These are phyloP conservation scores for Microtus richardsoni DNA, from an alignment of 2,113 vertebrate genomes.

Conservation along the genomic window DNA sequence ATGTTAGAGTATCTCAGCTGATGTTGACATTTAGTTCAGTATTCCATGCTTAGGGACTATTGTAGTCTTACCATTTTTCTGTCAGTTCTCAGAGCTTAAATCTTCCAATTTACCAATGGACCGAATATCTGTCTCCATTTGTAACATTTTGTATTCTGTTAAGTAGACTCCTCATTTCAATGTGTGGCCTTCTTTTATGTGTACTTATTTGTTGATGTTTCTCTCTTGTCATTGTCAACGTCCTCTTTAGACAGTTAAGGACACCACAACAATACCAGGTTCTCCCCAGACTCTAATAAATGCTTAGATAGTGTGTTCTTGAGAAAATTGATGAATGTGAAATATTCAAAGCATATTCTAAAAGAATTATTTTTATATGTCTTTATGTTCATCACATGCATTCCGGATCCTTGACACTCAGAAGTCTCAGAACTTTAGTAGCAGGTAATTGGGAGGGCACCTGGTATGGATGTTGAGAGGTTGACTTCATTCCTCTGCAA, in stretches of 20 bases:
- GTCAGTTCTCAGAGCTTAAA: background rate
- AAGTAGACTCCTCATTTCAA: background rate
- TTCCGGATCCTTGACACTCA: background rate
- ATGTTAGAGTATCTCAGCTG: background rate
- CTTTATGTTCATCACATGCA: too few species aligned
- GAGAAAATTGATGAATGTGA: background rate
- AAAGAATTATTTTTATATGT: background rate
- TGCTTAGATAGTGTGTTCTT: background rate
- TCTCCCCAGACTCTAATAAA: background rate
- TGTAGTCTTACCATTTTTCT: background rate
- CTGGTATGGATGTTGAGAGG: background rate
- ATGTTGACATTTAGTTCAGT: slow-evolving; percentile 2
- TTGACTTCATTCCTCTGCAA: background rate
- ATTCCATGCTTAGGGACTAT: background rate
- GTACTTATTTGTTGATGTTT: background rate
- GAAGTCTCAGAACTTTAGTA: background rate
- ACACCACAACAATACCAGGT: background rate
- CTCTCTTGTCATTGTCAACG: background rate
- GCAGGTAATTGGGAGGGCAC: background rate
- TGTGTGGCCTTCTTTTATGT: background rate
- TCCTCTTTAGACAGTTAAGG: background rate
- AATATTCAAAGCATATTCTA: background rate
- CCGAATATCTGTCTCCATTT: background rate
- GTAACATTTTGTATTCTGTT: background rate
- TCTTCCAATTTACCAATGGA: background rate